Evolutionary conservation across 2,113 vertebrate species (phyloP), one percentile per base, ranked within the genome.

Genomic region (Enhydra lutris): DNA sequence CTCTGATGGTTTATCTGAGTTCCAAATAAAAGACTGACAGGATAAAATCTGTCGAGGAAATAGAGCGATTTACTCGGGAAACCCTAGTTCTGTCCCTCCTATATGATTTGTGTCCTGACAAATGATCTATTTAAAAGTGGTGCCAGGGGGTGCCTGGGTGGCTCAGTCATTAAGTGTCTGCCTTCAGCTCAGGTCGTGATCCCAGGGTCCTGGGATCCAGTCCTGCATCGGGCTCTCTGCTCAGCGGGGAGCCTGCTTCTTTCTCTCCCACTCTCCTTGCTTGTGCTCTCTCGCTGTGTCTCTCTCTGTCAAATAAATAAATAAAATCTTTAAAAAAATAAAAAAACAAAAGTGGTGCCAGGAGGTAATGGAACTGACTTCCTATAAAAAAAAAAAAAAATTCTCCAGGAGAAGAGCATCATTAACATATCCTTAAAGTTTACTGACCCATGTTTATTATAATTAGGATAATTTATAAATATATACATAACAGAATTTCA

Each of bases 11-110:
- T 97, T 94, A 85, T 76, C 45, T 21, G 9, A 83, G 74, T 95
- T 92, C 55, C 36, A 57, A 74, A 55, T 59, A 94, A 95, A 94
- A 96, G 42, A 94, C 55, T 74, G 78, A 86, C 17, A 90, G 63
- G 42, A 84, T 90, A 69, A 98, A 97, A 95, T 23, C 74, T 81
- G 13, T 76, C 63, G 29, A 97, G 29, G n/a, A 94, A 95, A 96
- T 73, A 95, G 74, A 95, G 57, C n/a, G 7, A 94, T 87, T 95
- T 92, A 36, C 45, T 87, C 36, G 24, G 34, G 47, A 94, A 94
- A 29, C 3, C 74, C 83, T 93, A 65, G 23, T 94, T 92, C 69
- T 92, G 15, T 80, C 92, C 9, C 39, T 90, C 36, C 81, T 52
- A 17, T 29, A 39, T 59, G 63, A 92, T 79, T 36, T 84, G 36